Evolutionary conservation across 1,140 invertebrate species (phyloP).

Genomic region (Aphaenogaster floridana): DNA sequence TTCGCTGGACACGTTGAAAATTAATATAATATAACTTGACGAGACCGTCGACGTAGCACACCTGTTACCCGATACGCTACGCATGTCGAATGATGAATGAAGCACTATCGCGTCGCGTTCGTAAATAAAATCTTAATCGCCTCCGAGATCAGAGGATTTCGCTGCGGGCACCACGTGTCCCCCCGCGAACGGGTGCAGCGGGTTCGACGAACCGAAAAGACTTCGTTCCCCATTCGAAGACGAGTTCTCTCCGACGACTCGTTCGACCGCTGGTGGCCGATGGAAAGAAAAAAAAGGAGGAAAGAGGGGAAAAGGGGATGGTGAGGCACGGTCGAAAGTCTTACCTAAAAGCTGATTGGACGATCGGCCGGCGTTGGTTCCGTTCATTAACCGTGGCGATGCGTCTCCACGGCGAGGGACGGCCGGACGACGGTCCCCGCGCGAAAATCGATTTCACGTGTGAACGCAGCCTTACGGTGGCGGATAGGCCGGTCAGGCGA

Average conservation of each 20-base stretch:
- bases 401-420: conserved; percentile 56
- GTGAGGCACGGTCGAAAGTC: not conserved
- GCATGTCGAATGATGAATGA: not conserved
- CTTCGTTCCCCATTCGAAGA: not conserved
- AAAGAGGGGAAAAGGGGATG: not conserved
- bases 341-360: conserved; percentile 76
- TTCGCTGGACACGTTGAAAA: not conserved
- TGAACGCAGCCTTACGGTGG: conserved; percentile 78
- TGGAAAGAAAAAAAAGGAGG: not conserved
- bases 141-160: not conserved
- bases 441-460: conserved; percentile 67
- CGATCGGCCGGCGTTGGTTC: conserved; percentile 68
- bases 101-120: not conserved
- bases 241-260: conserved; percentile 1
- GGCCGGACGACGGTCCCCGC: conserved; percentile 58
- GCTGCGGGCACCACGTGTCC: conserved; percentile 20
- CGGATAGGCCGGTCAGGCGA: conserved; percentile 71
- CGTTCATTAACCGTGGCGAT: conserved; percentile 72
- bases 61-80: not conserved
- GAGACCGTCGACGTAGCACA: too few species aligned
- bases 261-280: not conserved
- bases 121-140: not conserved
- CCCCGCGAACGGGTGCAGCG: not conserved
- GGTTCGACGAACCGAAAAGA: conserved; percentile 17
- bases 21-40: not conserved